These are phyloP conservation scores for Suillia variegata DNA, from an alignment of 2,888 invertebrate species.

Conservation along the genomic window DNA sequence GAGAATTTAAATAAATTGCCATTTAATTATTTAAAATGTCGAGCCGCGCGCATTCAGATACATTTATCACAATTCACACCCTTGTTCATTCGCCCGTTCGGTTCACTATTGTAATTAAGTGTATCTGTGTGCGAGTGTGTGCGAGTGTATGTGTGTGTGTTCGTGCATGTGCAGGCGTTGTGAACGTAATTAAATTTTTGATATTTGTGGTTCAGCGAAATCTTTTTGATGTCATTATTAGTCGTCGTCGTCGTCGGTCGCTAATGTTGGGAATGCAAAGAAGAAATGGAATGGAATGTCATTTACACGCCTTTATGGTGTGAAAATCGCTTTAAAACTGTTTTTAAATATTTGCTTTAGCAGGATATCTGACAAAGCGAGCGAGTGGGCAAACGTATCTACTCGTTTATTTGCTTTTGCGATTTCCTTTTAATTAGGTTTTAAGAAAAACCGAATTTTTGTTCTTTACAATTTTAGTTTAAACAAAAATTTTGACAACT, in stretches of 20 bases:
- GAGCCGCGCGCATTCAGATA: neutral
- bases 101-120: neutral
- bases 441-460: no score
- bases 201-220: constrained; percentile 12
- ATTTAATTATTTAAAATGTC: constrained; percentile 48
- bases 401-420: no score
- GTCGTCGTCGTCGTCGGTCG: no score
- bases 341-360: constrained; percentile 14
- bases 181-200: constrained; percentile 24
- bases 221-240: constrained; percentile 34
- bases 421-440: no score
- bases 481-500: no score
- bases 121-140: constrained; percentile 10
- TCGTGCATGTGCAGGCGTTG: constrained; percentile 22
- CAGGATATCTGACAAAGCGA: neutral
- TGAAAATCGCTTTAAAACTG: constrained; percentile 12
- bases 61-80: neutral
- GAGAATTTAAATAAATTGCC: constrained; percentile 46
- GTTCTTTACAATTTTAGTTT: no score
- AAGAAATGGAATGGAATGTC: no score
- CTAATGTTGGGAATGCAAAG: neutral
- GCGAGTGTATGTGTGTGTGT: no score
- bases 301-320: neutral
- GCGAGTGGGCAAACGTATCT: no score
- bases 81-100: neutral